A percentile compares a stretch with the other conserved stretches of the same genome.
Conservation (phyloP, 2,113 vertebrate genomes). For the Bos javanicus region DNA sequence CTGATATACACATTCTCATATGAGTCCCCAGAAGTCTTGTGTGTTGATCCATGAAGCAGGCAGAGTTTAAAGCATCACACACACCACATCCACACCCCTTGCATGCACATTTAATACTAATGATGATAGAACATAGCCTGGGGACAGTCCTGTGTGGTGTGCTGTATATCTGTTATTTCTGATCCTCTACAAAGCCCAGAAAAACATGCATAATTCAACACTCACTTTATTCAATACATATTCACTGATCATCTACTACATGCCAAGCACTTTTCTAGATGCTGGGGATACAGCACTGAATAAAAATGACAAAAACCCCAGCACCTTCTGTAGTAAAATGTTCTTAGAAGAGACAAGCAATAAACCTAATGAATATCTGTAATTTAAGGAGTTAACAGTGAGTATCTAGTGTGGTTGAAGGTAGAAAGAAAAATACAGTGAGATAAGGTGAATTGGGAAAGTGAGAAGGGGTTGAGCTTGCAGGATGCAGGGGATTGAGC, state of each 20-base stretch:
- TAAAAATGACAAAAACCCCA: not conserved
- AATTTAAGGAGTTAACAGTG: not conserved
- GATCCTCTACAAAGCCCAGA: not conserved
- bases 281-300: not conserved
- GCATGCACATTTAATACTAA: not conserved
- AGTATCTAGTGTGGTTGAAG: too few relatives aligned
- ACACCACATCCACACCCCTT: not conserved
- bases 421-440: not conserved
- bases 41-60: not conserved
- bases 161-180: not conserved
- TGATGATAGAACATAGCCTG: not conserved
- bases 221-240: not conserved
- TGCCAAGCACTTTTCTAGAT: not conserved
- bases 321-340: not conserved
- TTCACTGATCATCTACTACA: not conserved
- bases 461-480: not conserved
- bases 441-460: not conserved
- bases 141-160: not conserved
- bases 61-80: not conserved
- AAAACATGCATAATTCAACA: not conserved
- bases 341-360: not conserved
- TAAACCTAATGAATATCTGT: too few relatives aligned
- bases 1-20: not conserved
- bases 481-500: not conserved
- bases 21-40: not conserved